These are phyloP conservation scores for Pemphigus obesinymphae DNA, from an alignment of 1,140 invertebrate species.

Conservation along the genomic window DNA sequence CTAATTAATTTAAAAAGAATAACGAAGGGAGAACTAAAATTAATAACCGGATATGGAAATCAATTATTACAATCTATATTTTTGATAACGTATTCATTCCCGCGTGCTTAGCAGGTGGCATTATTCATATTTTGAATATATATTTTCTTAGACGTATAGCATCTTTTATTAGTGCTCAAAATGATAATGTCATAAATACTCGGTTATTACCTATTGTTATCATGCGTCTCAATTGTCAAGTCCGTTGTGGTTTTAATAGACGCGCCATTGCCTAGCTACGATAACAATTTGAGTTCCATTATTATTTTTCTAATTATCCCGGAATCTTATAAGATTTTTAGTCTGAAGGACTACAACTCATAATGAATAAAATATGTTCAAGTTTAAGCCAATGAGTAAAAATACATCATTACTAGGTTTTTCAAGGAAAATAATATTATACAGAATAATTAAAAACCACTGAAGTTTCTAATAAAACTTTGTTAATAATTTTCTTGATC, in stretches of 20 bases:
- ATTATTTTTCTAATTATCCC: too few relatives aligned
- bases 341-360: too few relatives aligned
- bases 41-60: neutral
- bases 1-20: neutral
- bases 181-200: neutral
- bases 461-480: too few relatives aligned
- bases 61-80: neutral
- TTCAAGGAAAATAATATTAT: too few relatives aligned
- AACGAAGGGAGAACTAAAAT: neutral
- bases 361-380: too few relatives aligned
- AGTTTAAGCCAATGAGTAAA: too few relatives aligned
- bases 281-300: too few relatives aligned
- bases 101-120: neutral
- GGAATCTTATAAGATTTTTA: too few relatives aligned
- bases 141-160: neutral
- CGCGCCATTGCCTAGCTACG: too few relatives aligned
- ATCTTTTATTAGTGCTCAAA: neutral
- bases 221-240: neutral
- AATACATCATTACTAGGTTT: too few relatives aligned
- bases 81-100: neutral
- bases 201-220: neutral
- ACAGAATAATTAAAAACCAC: too few relatives aligned
- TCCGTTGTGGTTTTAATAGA: neutral
- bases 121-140: neutral
- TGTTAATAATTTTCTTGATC: too few relatives aligned